phyloP scores from a whole-genome alignment of 1,140 invertebrate genomes.

The Neotoxoptera formosana region DNA sequence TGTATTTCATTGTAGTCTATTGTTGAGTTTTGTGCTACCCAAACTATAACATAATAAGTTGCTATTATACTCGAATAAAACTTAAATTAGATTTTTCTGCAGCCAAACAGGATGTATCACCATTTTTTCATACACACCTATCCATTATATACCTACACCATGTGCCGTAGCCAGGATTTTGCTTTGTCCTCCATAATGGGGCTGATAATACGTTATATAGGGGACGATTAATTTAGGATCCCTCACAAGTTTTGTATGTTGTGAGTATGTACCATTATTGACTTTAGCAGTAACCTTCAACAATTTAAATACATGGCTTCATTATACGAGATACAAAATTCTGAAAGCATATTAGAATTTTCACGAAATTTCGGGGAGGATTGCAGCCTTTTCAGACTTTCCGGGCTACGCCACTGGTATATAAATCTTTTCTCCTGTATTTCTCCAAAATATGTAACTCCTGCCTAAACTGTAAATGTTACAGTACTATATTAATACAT shows the following conservation, averaged over 20 bases:
- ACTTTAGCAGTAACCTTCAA: not conserved
- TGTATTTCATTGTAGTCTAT: slow-evolving; percentile 64
- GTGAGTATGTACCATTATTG: not conserved
- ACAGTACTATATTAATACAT: not conserved
- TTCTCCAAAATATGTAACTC: not conserved
- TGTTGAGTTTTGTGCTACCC: not conserved
- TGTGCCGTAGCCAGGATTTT: too few species aligned
- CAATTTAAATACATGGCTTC: not conserved
- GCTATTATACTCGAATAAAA: too few species aligned
- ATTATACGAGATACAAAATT: not conserved
- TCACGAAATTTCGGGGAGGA: not conserved
- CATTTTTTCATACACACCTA: too few species aligned
- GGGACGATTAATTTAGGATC: not conserved
- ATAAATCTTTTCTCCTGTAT: not conserved
- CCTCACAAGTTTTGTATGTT: not conserved
- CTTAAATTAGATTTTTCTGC: too few species aligned
- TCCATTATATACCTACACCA: too few species aligned
- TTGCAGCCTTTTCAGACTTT: not conserved
- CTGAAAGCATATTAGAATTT: not conserved
- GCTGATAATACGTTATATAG: not conserved
- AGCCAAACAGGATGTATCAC: too few species aligned
- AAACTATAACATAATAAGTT: not conserved
- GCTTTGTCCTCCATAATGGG: too few species aligned
- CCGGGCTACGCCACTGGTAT: not conserved
- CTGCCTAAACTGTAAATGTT: not conserved